Evolutionary conservation across 2,888 invertebrate species (phyloP), one percentile per base, ranked within the genome.

Genomic region (Heteropelma amictum): DNA sequence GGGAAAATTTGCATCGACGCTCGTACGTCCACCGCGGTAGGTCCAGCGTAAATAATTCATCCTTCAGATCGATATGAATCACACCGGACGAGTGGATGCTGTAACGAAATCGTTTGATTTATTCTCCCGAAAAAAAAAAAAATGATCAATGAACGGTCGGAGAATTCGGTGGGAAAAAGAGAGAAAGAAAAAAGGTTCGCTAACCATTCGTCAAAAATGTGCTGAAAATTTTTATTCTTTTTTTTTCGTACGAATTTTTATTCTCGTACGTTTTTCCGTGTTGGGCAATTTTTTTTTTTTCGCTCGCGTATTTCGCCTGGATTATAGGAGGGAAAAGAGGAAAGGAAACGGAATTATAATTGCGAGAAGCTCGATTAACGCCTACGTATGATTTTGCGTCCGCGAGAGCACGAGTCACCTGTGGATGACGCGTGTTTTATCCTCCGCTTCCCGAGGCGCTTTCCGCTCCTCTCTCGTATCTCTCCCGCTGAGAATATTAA

Each of bases 401-500:
- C 38, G 45, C 10, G 54, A 45, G 30, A 56, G 53, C 58, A 38
- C 47, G 79, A 81, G 81, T 81, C 83, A 83, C 82, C 83, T 79
- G 84, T n/a, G 80, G 28, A 72, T 79, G 83, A 83, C 81, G 83
- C 75, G 68, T 76, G 75, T 38, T n/a, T 12, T 12, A n/a, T n/a
- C n/a, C n/a, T n/a, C n/a, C n/a, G n/a, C n/a, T n/a, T n/a, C n/a
- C n/a, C n/a, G n/a, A n/a, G n/a, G n/a, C 12, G 14, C 12, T 14
- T 14, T 1, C 14, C 56, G 71, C 77, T 75, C 77, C 80, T 77
- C 79, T 81, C 77, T 76, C 53, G 17, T 35, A 78, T 75, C 79
- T 19, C 54, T 64, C 86, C 85, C 72, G 85, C 85, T 82, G 86
- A 77, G 85, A 85, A 85, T 86, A 86, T 86, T 85, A 86, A 86